These are phyloP conservation scores for Callyntrura guangdongensis DNA, from an alignment of 2,888 invertebrate genomes.

Conservation along the genomic window DNA sequence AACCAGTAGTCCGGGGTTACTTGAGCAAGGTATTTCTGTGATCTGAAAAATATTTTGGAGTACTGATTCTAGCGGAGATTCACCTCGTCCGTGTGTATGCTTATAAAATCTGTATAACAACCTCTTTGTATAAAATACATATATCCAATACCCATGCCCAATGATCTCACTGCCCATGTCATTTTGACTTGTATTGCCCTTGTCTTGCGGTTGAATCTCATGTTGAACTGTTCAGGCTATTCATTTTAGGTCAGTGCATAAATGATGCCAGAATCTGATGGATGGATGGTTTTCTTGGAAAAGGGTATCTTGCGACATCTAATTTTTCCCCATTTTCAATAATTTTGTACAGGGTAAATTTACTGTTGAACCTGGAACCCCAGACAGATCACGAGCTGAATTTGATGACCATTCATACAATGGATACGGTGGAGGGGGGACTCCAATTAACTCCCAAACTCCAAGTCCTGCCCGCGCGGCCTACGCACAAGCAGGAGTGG, in stretches of 20 bases:
- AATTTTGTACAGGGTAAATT: constrained; percentile 57
- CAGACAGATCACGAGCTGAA: constrained; percentile 34
- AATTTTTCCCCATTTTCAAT: neutral
- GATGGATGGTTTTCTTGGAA: neutral
- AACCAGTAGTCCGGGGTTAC: constrained; percentile 11
- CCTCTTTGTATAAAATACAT: too few relatives aligned
- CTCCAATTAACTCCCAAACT: constrained; percentile 37
- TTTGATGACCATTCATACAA: neutral
- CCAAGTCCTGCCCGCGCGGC: constrained; percentile 62
- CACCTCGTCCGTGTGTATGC: too few relatives aligned
- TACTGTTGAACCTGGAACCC: constrained; percentile 61
- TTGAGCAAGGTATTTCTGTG: neutral
- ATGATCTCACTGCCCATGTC: too few relatives aligned
- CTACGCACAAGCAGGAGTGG: constrained; percentile 40
- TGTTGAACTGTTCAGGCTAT: too few relatives aligned
- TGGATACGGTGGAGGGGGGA: neutral
- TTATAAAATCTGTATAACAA: too few relatives aligned
- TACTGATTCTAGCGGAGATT: too few relatives aligned
- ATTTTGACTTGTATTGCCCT: too few relatives aligned
- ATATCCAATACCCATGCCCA: too few relatives aligned
- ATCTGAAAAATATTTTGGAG: constrained; percentile 14
- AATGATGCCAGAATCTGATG: neutral
- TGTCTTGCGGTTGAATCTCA: too few relatives aligned
- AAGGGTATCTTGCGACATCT: neutral
- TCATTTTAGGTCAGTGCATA: too few relatives aligned